phyloP scores from a whole-genome alignment of 2,888 invertebrate species.

The Acanthosoma haemorrhoidale region DNA sequence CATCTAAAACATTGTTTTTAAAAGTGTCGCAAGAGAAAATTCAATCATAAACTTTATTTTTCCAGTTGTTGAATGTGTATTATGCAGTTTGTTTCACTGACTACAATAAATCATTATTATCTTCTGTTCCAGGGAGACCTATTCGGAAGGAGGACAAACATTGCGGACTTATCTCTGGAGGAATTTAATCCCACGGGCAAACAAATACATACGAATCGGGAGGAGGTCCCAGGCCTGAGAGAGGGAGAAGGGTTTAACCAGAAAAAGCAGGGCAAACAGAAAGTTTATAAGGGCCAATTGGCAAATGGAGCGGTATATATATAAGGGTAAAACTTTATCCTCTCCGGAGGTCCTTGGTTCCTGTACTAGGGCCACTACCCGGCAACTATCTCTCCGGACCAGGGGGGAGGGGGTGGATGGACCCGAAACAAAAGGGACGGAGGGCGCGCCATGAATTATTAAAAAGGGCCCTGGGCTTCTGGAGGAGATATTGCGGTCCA shows the following conservation, averaged over 20 bases:
- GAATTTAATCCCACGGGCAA: neutral
- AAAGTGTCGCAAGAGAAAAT: no score
- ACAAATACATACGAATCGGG: slow-evolving; percentile 5
- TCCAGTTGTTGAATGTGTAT: no score
- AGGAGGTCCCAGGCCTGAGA: no score
- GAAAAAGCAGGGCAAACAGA: neutral
- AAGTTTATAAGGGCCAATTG: slow-evolving; percentile 5
- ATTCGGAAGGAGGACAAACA: neutral
- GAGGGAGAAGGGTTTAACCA: neutral
- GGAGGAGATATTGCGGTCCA: slow-evolving; percentile 8
- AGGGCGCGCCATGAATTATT: slow-evolving; percentile 5
- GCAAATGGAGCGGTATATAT: slow-evolving; percentile 10
- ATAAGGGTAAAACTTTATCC: slow-evolving; percentile 6
- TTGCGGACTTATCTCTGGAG: neutral
- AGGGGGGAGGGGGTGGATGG: neutral
- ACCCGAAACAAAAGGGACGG: neutral
- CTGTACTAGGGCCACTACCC: neutral
- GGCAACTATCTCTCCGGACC: neutral
- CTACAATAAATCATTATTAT: neutral
- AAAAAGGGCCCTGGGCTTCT: slow-evolving; percentile 6
- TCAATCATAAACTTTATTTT: no score
- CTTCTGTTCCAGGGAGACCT: neutral
- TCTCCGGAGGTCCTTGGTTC: neutral
- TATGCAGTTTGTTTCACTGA: no score
- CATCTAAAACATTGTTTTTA: no score